These are phyloP conservation scores for Otolemur garnettii DNA, from an alignment of 2,113 vertebrate genomes.

Conservation along the genomic window DNA sequence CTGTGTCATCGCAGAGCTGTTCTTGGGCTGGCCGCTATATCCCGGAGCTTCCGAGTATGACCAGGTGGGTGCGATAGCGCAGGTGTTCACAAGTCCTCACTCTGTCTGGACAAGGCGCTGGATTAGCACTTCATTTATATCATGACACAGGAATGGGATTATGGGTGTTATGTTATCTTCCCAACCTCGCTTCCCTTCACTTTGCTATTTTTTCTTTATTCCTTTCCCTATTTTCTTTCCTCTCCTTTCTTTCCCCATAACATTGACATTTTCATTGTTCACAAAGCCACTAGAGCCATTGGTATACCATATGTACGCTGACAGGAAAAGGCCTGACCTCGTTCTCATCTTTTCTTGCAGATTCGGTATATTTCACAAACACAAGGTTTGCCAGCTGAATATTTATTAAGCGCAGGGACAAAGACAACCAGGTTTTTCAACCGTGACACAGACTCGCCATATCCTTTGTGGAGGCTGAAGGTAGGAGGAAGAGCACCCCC, in stretches of 20 bases:
- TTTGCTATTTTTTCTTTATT: background rate
- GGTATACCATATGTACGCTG: conserved; percentile 36
- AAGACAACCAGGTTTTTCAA: conserved; percentile 99
- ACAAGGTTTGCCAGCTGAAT: conserved; percentile 98
- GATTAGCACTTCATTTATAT: background rate
- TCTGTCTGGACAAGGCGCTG: background rate
- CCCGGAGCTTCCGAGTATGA: conserved; percentile 98
- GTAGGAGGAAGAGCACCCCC: conserved; percentile 86
- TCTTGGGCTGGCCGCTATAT: conserved; percentile 98
- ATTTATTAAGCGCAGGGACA: conserved; percentile 98
- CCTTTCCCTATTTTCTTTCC: background rate
- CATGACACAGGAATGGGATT: fast-evolving
- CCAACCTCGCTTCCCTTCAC: background rate
- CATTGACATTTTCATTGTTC: conserved; percentile 37
- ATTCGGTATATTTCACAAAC: conserved; percentile 99
- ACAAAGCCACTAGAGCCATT: conserved; percentile 3
- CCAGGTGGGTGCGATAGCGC: conserved; percentile 90
- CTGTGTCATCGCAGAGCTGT: conserved; percentile 99
- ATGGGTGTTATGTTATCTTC: background rate
- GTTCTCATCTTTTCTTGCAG: conserved; percentile 87
- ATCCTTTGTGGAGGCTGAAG: conserved; percentile 99
- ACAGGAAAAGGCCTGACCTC: conserved; percentile 77
- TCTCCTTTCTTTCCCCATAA: conserved; percentile 68
- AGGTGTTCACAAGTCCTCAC: background rate
- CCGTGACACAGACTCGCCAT: conserved; percentile 97